phyloP scores from a whole-genome alignment of 2,888 invertebrate species.

The Lepidocyrtinus sp. region DNA sequence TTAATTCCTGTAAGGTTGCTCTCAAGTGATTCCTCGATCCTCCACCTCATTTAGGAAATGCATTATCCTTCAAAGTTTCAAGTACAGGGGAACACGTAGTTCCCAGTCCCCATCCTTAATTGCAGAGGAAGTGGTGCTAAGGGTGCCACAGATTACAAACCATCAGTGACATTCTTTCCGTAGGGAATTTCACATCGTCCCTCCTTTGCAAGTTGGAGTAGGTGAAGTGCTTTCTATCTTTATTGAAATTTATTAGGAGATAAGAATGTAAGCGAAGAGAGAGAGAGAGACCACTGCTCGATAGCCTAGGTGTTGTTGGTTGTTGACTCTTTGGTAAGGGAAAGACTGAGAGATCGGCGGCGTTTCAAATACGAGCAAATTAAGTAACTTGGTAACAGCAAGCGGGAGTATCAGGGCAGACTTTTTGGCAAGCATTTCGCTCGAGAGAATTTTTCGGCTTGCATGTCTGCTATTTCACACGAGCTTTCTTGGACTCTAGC shows the following conservation, averaged over 20 bases:
- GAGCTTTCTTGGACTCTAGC: background rate
- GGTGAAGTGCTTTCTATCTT: no score
- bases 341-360: background rate
- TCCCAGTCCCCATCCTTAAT: background rate
- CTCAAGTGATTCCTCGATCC: background rate
- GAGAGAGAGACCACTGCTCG: no score
- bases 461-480: slow-evolving; percentile 8
- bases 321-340: background rate
- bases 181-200: background rate
- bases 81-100: background rate
- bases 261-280: no score
- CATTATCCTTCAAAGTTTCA: background rate
- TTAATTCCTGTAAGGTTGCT: background rate
- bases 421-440: slow-evolving; percentile 15
- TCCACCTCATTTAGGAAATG: background rate
- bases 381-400: background rate
- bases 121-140: background rate
- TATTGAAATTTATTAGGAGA: no score
- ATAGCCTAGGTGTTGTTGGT: background rate
- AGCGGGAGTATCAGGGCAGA: no score
- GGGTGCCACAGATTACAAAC: background rate
- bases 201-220: no score
- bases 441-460: background rate
- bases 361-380: background rate
- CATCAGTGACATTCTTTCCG: slow-evolving; percentile 4